Base-by-base conservation (phyloP, 1,140 invertebrate genomes). In the Lepidurus apus region DNA sequence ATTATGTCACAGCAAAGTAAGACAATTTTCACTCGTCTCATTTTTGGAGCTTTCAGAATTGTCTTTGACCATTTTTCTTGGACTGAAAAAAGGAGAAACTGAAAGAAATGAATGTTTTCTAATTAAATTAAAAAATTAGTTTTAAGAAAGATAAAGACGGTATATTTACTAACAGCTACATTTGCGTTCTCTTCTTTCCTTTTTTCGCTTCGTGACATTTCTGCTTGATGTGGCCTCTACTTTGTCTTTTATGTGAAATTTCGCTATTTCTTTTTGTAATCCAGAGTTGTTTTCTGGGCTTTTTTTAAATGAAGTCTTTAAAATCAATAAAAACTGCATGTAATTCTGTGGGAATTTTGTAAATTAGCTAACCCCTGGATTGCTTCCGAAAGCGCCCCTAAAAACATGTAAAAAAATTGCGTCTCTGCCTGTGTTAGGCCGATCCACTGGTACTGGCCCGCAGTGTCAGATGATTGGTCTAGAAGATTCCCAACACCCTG, bases 1-100 rank as follows among this genome's bases (percentile, higher is more conserved):
- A 74, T 80, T 47, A 75, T 80, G 76, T 45, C 79, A 53, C 79
- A 76, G 43, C 77, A 80, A 78, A 80, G 79, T 80, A 80, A 80
- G 79, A 75, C 45, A 34, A 34, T 43, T 44, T 80, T 74, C 44
- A 76, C n/a, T 76, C 75, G 53, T 65, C 21, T n/a, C 53, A 65
- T 65, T 65, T 65, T 65, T 9, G 0, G n/a, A 21, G 53, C 17
- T 21, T 65, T 65, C 6, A 21, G 34, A 21, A 21, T 9, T 65
- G n/a, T 65, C 53, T 65, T 65, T 65, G 53, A 13, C n/a, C 1
- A 65, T 65, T 65, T 65, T 17, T 47, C 53, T 65, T 65, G 53
- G 17, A n/a, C 53, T 21, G 17, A 65, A 65, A 21, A 10, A n/a
- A 4, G 24, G 21, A 42, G 42, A 77, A 43, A 76, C 1, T 42